A percentile compares a stretch with the other conserved stretches of the same genome.
Conservation (phyloP, 2,888 invertebrate genomes). For the Tillus elongatus region DNA sequence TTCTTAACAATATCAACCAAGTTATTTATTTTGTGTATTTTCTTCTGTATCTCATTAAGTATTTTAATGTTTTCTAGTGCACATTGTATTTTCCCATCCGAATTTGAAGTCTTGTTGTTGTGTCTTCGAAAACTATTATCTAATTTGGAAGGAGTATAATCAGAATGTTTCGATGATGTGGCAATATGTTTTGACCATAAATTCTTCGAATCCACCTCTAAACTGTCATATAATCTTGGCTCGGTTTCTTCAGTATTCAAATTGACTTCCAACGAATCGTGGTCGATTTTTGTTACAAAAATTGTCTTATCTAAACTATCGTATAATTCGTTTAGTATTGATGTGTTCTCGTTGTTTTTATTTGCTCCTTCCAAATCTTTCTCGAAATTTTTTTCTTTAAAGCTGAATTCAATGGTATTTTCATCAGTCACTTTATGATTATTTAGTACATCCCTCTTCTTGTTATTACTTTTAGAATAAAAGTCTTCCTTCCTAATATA, state of each 20-base stretch:
- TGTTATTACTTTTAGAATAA: constrained; percentile 26
- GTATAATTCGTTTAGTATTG: constrained; percentile 33
- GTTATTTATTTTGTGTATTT: constrained; percentile 61
- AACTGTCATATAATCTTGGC: constrained; percentile 31
- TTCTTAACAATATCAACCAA: constrained; percentile 48
- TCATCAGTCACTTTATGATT: constrained; percentile 27
- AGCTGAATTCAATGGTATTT: constrained; percentile 36
- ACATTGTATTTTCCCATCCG: constrained; percentile 32
- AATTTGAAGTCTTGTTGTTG: constrained; percentile 13
- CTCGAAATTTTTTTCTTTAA: constrained; percentile 39
- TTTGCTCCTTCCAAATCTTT: constrained; percentile 33
- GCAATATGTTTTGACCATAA: background rate
- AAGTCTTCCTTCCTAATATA: constrained; percentile 40
- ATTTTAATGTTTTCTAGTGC: constrained; percentile 51
- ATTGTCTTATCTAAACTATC: constrained; percentile 37
- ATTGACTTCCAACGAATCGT: constrained; percentile 35
- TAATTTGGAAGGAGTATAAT: too few relatives aligned
- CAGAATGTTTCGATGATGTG: too few relatives aligned
- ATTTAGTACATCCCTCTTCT: constrained; percentile 20
- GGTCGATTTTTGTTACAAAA: constrained; percentile 31
- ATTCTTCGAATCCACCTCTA: constrained; percentile 27
- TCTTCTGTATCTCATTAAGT: constrained; percentile 57
- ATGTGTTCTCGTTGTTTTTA: constrained; percentile 17
- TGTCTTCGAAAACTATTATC: constrained; percentile 4
- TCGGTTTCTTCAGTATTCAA: constrained; percentile 28